Evolutionary conservation across 2,113 vertebrate genomes (phyloP), one percentile per base, ranked within the genome.

Genomic region (Gorsachius goisagi): DNA sequence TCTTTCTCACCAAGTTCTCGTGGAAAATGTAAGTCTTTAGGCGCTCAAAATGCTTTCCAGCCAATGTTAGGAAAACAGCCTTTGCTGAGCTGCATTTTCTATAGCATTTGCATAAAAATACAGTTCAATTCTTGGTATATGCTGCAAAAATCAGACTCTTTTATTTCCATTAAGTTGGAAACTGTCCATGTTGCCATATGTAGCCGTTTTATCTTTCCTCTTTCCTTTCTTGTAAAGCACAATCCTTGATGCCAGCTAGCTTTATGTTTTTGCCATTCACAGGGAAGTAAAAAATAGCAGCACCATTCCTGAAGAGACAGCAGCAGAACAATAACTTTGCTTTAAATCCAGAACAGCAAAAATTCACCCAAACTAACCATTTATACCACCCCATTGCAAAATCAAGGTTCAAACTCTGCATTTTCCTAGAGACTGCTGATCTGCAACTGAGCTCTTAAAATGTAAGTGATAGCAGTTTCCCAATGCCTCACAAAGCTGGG

Each of bases 161-260:
- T 92, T 94, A 92, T 92, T 96, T 81, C 87, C 74, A 56, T 94
- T 95, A 79, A 75, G 81, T 58, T 97, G 94, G 91, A 96, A 97
- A 89, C 74, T 76, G 74, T 96, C 94, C 91, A 97, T 94, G 88
- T 95, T 92, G 93, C 93, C 96, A 97, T 91, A 96, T 95, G 95
- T 73, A 96, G 87, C 67, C 3, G 3, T 95, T 96, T 97, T 76
- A 76, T 97, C 95, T 95, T 93, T 68, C 67, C 83, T 94, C 30
- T 0, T 93, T 88, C 39, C 58, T 93, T 93, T 95, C 88, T 93
- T 90, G 80, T 24, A 74, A 90, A 96, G 90, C 75, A 90, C 67
- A 73, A 10, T 85, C 47, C 81, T 91, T 82, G 53, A 88, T 94
- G 91, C 85, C 87, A 93, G 78, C 84, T 95, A 91, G 85, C 85